Base-by-base conservation (phyloP, 1,140 invertebrate species). In the Drosophila nigrodunni region DNA sequence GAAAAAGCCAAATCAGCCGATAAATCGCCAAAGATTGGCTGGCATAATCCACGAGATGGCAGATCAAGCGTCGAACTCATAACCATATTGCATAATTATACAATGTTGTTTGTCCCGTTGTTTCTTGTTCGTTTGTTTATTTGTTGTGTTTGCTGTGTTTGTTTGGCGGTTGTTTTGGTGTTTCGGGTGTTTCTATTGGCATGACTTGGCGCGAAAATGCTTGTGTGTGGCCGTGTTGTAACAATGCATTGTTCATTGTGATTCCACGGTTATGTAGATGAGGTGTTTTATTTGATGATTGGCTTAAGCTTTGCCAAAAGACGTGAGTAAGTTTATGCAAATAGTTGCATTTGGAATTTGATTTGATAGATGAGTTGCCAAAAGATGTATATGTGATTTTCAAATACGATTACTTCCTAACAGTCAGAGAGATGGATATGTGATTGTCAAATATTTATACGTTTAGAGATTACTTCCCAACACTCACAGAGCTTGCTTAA, bases 221-320 rank as follows among this genome's bases (percentile, higher is more conserved):
- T 89, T 89, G 85, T 89, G 85, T 81, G 85, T 89, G 85, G 85
- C 80, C 85, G 70, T 89, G 85, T 89, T 90, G 85, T 72, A 89
- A 89, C 85, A 89, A 74, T 57, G 74, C 80, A 89, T 89, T 90
- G 86, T 86, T 76, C 49, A 71, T 13, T 60, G 65, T 46, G 34
- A 54, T 11, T 18, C 34, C 9, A 25, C 8, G 47, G 34, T 46
- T 78, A 89, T 89, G 85, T 57, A 80, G 82, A 89, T 83, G 52
- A 80, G 78, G 44, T 47, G 57, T 43, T 46, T 50, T 18, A 21
- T 78, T 41, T 7, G n/a, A 18, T 47, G 13, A 47, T 47, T 47
- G 44, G 44, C 2, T 47, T 47, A 6, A 13, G 34, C 50, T 35
- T 10, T 46, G 43, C n/a, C 13, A 13, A 18, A n/a, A 46, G 43